These are phyloP conservation scores for Elephantulus edwardii DNA, from an alignment of 2,113 vertebrate species.

Conservation along the genomic window DNA sequence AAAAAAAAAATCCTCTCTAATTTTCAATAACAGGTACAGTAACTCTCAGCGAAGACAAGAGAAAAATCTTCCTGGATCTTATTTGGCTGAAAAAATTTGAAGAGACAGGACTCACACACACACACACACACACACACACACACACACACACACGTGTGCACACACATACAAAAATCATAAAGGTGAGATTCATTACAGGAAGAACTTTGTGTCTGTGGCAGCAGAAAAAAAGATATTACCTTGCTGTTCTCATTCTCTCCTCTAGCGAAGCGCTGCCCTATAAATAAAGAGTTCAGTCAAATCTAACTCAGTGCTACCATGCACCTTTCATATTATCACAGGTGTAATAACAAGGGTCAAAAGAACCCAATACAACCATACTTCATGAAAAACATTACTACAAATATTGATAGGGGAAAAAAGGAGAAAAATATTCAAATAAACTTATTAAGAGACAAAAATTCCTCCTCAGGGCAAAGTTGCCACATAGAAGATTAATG, in stretches of 20 bases:
- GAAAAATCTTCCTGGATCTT: not conserved
- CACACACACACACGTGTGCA: too few relatives aligned
- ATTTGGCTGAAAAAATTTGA: slow-evolving; percentile 3
- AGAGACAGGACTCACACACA: not conserved
- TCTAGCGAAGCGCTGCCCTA: not conserved
- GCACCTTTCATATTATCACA: not conserved
- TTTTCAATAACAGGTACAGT: slow-evolving; percentile 32
- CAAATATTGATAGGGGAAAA: not conserved
- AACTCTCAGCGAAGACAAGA: not conserved
- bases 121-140: too few relatives aligned
- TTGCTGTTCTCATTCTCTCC: not conserved
- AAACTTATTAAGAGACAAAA: not conserved
- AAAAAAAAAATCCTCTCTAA: not conserved
- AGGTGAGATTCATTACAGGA: not conserved
- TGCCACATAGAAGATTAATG: not conserved
- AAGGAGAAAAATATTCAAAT: not conserved
- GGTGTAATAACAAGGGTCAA: not conserved
- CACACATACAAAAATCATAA: too few relatives aligned
- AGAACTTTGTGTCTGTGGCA: not conserved
- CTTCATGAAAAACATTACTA: not conserved
- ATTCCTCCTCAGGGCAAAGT: not conserved
- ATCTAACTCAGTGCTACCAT: not conserved
- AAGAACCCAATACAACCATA: not conserved
- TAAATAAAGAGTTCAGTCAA: not conserved
- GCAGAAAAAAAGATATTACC: not conserved